phyloP scores from a whole-genome alignment of 2,888 invertebrate species.

The Synanthedon vespiformis region DNA sequence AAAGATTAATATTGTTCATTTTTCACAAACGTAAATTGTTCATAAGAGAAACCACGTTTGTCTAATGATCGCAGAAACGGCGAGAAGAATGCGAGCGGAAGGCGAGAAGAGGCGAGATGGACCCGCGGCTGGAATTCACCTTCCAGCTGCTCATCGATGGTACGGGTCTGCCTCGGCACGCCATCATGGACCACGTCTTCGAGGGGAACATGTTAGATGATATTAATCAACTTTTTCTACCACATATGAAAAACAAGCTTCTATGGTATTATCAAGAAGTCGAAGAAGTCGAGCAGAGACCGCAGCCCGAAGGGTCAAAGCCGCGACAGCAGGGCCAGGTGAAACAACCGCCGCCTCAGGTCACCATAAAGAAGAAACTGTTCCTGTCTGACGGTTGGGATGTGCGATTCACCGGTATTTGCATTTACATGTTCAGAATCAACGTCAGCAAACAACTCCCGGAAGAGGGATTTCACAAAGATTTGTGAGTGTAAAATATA shows the following conservation, averaged over 20 bases:
- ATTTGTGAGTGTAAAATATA: slow-evolving; percentile 56
- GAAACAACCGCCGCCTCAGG: slow-evolving; percentile 50
- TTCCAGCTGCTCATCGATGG: slow-evolving; percentile 90
- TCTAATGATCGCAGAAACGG: slow-evolving; percentile 56
- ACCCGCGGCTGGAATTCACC: slow-evolving; percentile 89
- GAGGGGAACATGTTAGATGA: slow-evolving; percentile 92
- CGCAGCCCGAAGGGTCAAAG: slow-evolving; percentile 55
- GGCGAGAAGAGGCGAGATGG: slow-evolving; percentile 91
- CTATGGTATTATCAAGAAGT: slow-evolving; percentile 92
- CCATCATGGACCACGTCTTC: slow-evolving; percentile 91
- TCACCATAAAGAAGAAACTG: slow-evolving; percentile 78
- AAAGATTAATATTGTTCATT: too few species aligned
- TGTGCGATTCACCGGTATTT: slow-evolving; percentile 82
- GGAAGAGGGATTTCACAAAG: slow-evolving; percentile 94
- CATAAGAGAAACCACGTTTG: too few species aligned
- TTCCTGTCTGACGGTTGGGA: slow-evolving; percentile 90
- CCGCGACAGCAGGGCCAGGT: slow-evolving; percentile 55
- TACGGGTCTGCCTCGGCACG: slow-evolving; percentile 82
- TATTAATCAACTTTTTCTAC: slow-evolving; percentile 87
- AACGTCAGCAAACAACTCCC: slow-evolving; percentile 87
- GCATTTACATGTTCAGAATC: slow-evolving; percentile 88
- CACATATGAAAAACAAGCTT: slow-evolving; percentile 86
- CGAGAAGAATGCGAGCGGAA: slow-evolving; percentile 94
- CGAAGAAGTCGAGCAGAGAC: slow-evolving; percentile 75
- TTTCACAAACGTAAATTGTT: not conserved